phyloP scores from a whole-genome alignment of 2,113 vertebrate species.

The Pseudois nayaur region DNA sequence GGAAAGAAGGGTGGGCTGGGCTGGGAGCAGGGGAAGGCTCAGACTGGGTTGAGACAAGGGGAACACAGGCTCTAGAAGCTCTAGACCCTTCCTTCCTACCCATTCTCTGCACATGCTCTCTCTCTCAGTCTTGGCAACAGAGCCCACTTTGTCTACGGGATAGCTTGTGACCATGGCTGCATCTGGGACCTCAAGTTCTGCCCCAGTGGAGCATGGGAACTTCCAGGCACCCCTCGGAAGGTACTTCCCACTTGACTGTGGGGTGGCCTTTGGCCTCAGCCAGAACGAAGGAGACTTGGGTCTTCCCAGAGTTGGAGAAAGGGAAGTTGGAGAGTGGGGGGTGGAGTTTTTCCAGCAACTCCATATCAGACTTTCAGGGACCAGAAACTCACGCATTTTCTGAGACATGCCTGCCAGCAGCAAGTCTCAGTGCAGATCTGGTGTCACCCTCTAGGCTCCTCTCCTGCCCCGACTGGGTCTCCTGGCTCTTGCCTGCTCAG shows the following conservation, averaged over 20 bases:
- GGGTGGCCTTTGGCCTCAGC: not conserved
- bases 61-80: not conserved
- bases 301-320: not conserved
- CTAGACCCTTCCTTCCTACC: not conserved
- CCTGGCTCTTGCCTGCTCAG: slow-evolving; percentile 90
- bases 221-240: slow-evolving; percentile 82
- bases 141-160: slow-evolving; percentile 86
- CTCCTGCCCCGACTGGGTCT: slow-evolving; percentile 92
- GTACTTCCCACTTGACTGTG: slow-evolving; percentile 73
- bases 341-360: not conserved
- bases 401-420: not conserved
- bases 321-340: not conserved
- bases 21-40: not conserved
- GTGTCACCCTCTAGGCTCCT: slow-evolving; percentile 78
- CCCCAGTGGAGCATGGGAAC: slow-evolving; percentile 95
- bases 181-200: slow-evolving; percentile 97
- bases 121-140: slow-evolving; percentile 79
- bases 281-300: not conserved
- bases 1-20: not conserved
- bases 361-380: not conserved
- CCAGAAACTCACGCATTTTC: not conserved
- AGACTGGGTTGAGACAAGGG: not conserved
- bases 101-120: not conserved
- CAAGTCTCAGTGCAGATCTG: slow-evolving; percentile 22
- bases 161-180: slow-evolving; percentile 91